Evolutionary conservation across 2,888 invertebrate species (phyloP).

Genomic region (Quadroppia sp.): DNA sequence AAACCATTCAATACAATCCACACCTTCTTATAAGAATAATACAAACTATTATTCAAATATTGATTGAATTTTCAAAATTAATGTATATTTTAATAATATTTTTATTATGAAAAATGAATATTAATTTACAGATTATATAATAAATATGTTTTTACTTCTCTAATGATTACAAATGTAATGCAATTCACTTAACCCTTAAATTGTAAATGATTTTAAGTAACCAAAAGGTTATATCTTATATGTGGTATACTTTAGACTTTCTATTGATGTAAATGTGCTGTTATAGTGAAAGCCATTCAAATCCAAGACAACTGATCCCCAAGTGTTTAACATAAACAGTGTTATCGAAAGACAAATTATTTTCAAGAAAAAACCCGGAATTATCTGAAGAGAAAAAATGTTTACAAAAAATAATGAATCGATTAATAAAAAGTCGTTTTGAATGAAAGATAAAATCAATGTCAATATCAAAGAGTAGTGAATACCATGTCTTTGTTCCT

Average conservation of each 20-base stretch:
- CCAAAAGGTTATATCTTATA: not conserved
- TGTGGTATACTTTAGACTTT: not conserved
- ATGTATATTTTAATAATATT: too few species aligned
- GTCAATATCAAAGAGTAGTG: not conserved
- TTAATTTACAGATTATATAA: too few species aligned
- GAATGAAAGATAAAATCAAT: not conserved
- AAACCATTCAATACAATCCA: too few species aligned
- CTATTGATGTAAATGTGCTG: not conserved
- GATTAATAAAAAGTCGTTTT: constrained; percentile 14
- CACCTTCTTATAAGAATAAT: too few species aligned
- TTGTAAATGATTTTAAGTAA: too few species aligned
- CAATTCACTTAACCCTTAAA: too few species aligned
- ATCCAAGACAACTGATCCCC: constrained; percentile 57
- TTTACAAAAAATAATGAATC: constrained; percentile 10
- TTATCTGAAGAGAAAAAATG: constrained; percentile 56
- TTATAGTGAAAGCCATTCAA: constrained; percentile 35
- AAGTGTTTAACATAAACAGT: constrained; percentile 68
- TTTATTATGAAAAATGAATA: too few species aligned
- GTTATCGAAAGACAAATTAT: constrained; percentile 66
- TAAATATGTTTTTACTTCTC: too few species aligned
- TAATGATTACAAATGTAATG: too few species aligned
- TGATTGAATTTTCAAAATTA: too few species aligned
- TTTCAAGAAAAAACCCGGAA: constrained; percentile 73
- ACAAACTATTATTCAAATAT: too few species aligned
- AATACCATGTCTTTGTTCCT: constrained; percentile 71